Base-by-base conservation (phyloP, 37 sponge, comb jelly and placozoan genomes). In the Axinella damicornis region DNA sequence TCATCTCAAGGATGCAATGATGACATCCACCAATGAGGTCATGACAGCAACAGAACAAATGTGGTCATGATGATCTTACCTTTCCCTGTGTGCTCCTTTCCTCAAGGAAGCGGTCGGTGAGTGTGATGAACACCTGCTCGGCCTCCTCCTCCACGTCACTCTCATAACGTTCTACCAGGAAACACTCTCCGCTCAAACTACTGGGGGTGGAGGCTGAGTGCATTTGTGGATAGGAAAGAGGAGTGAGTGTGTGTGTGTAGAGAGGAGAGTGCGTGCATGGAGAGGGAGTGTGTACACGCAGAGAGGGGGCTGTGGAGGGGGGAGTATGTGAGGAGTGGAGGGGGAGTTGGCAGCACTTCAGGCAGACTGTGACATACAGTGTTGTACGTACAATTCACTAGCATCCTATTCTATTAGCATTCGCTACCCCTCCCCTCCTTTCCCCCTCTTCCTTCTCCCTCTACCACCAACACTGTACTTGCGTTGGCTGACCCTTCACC, bases 121-220 rank as follows among this genome's bases (percentile, higher is more conserved):
- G 41, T 16, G 30, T 27, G 0, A 91, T 41, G 2, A 82, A 27
- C 21, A 86, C 22, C 30, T 71, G 77, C 2, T 77, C 68, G 31
- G 63, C 75, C 19, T 82, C 83, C 33, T 85, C 83, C 57, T 91
- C 92, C 13, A 78, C 67, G 65, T 91, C 92, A 82, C 92, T 91
- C 73, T 91, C 92, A 65, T 86, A 82, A 31, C 87, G 52, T 39
- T 81, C 81, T 55, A 91, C 92, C 38, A 89, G 46, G 65, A 82
- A 89, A 16, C 57, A 56, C 39, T 89, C 89, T 2, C 78, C 89
- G 0, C 18, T 38, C 13, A 71, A 20, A 21, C 56, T 58, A 5
- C 31, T 18, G 11, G 77, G 65, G 28, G 78, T 36, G 52, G 18
- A 39, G 68, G 62, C 41, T 55, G 53, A 31, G n/a, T n/a, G n/a